Conservation (phyloP, 1,140 invertebrate species). For the Eueides isabella region DNA sequence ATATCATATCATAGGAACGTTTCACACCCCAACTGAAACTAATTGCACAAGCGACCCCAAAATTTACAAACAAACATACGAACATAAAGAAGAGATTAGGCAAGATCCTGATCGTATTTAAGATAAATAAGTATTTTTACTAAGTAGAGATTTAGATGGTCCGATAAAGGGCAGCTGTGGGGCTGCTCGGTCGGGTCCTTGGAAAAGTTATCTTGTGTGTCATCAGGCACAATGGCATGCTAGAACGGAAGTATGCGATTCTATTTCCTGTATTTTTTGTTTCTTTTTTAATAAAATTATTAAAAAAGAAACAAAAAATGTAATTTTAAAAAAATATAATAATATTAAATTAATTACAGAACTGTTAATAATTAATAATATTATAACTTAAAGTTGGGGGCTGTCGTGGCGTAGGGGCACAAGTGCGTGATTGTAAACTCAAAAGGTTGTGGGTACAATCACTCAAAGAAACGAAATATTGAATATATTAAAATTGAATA, state of each 20-base stretch:
- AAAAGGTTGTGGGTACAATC: no score
- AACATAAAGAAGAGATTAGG: slow-evolving; percentile 59
- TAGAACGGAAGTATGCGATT: background rate
- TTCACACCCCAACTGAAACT: slow-evolving; percentile 4
- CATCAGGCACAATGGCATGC: background rate
- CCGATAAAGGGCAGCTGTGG: slow-evolving; percentile 67
- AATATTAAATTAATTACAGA: no score
- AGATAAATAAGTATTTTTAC: slow-evolving; percentile 77
- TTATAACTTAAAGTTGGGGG: no score
- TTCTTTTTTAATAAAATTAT: background rate
- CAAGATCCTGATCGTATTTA: slow-evolving; percentile 77
- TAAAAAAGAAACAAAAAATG: no score
- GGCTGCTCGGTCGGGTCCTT: slow-evolving; percentile 19
- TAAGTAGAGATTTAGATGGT: slow-evolving; percentile 74
- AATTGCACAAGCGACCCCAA: slow-evolving; percentile 16
- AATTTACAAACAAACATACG: slow-evolving; percentile 15
- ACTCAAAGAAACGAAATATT: no score
- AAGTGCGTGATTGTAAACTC: no score
- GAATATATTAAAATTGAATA: no score
- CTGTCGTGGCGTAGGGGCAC: no score
- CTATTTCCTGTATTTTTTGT: background rate
- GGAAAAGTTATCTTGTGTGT: background rate
- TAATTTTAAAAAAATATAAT: no score
- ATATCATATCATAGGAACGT: slow-evolving; percentile 3
- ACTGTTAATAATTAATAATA: no score